Evolutionary conservation across 1,140 invertebrate genomes (phyloP).

Genomic region (Drosophila arizonae): DNA sequence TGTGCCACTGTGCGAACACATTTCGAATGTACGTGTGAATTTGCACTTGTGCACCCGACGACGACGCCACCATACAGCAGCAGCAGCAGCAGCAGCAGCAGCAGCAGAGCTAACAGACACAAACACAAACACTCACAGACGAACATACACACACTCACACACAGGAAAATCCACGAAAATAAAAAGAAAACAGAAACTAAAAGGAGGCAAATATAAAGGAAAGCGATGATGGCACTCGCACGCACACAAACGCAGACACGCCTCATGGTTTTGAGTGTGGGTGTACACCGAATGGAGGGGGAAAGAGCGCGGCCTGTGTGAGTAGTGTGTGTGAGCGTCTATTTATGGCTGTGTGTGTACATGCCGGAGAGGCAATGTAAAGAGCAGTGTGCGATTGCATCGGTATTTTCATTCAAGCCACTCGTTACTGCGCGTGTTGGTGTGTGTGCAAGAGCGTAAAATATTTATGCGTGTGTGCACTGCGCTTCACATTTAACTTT

Average conservation of each 20-base stretch:
- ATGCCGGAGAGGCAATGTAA: constrained; percentile 47
- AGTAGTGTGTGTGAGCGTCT: constrained; percentile 8
- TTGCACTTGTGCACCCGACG: constrained; percentile 77
- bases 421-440: constrained; percentile 16
- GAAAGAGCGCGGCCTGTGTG: background rate
- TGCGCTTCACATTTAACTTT: constrained; percentile 67
- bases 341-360: constrained; percentile 4
- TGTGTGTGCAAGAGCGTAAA: constrained; percentile 10
- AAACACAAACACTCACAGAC: constrained; percentile 25
- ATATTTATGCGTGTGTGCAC: constrained; percentile 15
- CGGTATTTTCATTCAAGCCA: constrained; percentile 79
- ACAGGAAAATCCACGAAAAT: constrained; percentile 52
- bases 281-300: constrained; percentile 14
- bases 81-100: constrained; percentile 9
- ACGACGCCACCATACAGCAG: constrained; percentile 29
- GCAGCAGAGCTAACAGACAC: constrained; percentile 3
- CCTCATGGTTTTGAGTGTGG: constrained; percentile 40
- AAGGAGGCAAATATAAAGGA: constrained; percentile 66
- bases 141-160: constrained; percentile 27
- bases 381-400: constrained; percentile 67
- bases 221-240: constrained; percentile 67
- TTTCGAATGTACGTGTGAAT: constrained; percentile 79
- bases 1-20: constrained; percentile 65
- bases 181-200: constrained; percentile 63
- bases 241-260: constrained; percentile 46